Percentiles rank a stretch among this genome's conserved stretches.
These are phyloP conservation scores for Microtus oregoni DNA, from an alignment of 2,113 vertebrate genomes.

Conservation along the genomic window DNA sequence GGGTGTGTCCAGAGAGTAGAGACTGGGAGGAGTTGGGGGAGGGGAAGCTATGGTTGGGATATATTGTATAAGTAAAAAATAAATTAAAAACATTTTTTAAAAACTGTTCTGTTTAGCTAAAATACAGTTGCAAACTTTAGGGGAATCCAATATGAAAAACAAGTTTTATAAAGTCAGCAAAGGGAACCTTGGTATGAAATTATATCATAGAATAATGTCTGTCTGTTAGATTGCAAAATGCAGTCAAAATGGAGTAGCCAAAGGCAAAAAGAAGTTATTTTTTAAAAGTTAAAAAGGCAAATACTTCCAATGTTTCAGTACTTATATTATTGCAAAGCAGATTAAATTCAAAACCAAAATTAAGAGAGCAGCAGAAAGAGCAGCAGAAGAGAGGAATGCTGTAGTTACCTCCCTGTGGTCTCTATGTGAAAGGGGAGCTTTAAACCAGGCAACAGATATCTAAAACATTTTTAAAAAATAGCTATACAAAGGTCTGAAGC, in stretches of 20 bases:
- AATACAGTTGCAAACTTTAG: neutral
- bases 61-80: neutral
- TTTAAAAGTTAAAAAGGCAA: neutral
- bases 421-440: neutral
- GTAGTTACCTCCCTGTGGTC: too few relatives aligned
- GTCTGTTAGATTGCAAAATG: neutral
- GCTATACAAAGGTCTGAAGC: neutral
- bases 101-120: neutral
- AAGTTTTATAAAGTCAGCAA: neutral
- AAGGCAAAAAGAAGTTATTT: too few relatives aligned
- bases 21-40: too few relatives aligned
- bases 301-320: neutral
- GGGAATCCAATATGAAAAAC: neutral
- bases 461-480: neutral
- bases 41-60: neutral
- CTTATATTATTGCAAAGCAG: neutral
- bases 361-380: neutral
- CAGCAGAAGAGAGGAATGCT: neutral
- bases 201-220: too few relatives aligned
- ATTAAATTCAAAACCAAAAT: neutral
- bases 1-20: neutral
- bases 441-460: neutral
- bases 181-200: neutral
- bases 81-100: neutral
- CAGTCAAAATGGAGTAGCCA: too few relatives aligned